Percentiles rank a stretch among this genome's conserved stretches.
Evolutionary conservation across 2,113 vertebrate genomes (phyloP).

Genomic region (Psettodes erumei): DNA sequence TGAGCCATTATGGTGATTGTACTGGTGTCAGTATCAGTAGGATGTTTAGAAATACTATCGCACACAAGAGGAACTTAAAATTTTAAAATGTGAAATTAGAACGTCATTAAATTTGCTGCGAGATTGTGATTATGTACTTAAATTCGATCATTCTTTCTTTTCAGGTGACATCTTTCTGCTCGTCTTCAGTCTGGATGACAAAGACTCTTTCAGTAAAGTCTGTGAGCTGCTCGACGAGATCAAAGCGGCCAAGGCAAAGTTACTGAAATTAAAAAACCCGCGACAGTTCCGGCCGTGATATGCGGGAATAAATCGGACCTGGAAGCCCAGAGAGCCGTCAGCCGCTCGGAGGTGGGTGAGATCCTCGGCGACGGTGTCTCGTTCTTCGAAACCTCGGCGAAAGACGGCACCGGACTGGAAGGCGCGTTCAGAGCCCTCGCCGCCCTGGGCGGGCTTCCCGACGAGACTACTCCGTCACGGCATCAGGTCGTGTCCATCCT

Average conservation of each 20-base stretch:
- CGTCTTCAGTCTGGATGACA: conserved; percentile 81
- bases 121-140: neutral
- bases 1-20: conserved; percentile 32
- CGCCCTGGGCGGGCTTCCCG: conserved; percentile 75
- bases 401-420: conserved; percentile 74
- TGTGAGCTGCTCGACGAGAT: conserved; percentile 75
- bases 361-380: conserved; percentile 63
- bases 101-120: too few relatives aligned
- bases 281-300: conserved; percentile 62
- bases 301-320: conserved; percentile 83
- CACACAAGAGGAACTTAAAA: too few relatives aligned
- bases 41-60: too few relatives aligned
- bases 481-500: conserved; percentile 77
- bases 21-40: neutral
- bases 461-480: conserved; percentile 74
- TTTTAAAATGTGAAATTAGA: too few relatives aligned
- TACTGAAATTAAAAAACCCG: conserved; percentile 68
- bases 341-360: conserved; percentile 44
- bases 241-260: conserved; percentile 73
- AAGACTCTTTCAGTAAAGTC: conserved; percentile 75
- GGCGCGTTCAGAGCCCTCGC: conserved; percentile 75
- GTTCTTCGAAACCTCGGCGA: conserved; percentile 80
- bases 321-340: conserved; percentile 49
- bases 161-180: conserved; percentile 83
- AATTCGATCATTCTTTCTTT: neutral